phyloP scores from a whole-genome alignment of 2,888 invertebrate species.

The Pinctada fucata region DNA sequence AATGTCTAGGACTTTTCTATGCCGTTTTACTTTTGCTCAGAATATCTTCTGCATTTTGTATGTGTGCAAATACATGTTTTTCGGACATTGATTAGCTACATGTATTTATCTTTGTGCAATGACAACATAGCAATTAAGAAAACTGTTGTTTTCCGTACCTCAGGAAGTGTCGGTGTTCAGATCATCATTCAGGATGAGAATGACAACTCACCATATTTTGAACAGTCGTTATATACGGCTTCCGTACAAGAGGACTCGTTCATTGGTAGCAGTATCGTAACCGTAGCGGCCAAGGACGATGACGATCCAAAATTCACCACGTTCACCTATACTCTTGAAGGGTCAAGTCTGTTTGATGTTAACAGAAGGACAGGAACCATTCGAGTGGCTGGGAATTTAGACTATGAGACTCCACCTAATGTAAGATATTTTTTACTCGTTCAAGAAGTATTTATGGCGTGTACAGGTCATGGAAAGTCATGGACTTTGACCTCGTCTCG shows the following conservation, averaged over 20 bases:
- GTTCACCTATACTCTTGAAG: slow-evolving; percentile 38
- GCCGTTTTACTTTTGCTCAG: no score
- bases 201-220: slow-evolving; percentile 50
- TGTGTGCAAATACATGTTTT: no score
- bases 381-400: slow-evolving; percentile 45
- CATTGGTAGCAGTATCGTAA: slow-evolving; percentile 29
- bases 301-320: slow-evolving; percentile 45
- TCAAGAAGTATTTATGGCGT: no score
- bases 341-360: slow-evolving; percentile 23
- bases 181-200: slow-evolving; percentile 50
- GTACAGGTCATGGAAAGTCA: no score
- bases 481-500: no score
- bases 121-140: no score
- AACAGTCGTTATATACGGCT: slow-evolving; percentile 33
- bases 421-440: slow-evolving; percentile 28
- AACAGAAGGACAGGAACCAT: slow-evolving; percentile 45
- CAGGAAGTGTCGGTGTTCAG: slow-evolving; percentile 20
- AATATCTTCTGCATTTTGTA: no score
- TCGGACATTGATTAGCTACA: no score
- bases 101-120: no score
- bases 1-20: no score
- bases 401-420: slow-evolving; percentile 48
- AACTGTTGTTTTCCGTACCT: no score
- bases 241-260: slow-evolving; percentile 42
- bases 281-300: slow-evolving; percentile 41